Evolutionary conservation across 2,113 vertebrate genomes (phyloP).

Genomic region (Heptranchias perlo): DNA sequence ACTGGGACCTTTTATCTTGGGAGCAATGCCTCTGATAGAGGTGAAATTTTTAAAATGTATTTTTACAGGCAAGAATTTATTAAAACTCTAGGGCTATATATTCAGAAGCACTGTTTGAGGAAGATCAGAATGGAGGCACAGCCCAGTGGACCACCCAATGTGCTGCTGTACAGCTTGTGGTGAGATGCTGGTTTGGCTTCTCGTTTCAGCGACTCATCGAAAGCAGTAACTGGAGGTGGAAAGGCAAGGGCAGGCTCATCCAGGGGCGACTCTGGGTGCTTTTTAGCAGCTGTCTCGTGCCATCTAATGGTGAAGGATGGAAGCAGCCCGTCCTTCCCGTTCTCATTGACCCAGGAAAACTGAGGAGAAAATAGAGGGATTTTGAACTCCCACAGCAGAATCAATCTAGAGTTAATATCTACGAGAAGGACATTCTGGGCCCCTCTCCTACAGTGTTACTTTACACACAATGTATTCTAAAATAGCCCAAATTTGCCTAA

Average conservation of each 20-base stretch:
- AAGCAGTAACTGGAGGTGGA: neutral
- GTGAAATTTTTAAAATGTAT: neutral
- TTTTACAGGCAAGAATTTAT: neutral
- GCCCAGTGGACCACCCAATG: neutral
- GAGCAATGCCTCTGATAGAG: neutral
- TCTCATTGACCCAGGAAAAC: too few relatives aligned
- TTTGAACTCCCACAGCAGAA: too few relatives aligned
- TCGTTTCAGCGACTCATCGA: neutral
- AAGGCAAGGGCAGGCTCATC: neutral
- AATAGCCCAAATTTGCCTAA: neutral
- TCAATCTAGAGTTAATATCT: too few relatives aligned
- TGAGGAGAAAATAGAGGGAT: too few relatives aligned
- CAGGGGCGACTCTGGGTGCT: neutral
- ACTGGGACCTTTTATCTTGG: neutral
- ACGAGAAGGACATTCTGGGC: too few relatives aligned
- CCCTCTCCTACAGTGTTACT: too few relatives aligned
- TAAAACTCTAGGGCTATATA: neutral
- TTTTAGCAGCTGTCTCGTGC: neutral
- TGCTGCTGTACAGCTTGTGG: neutral
- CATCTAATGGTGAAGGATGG: neutral
- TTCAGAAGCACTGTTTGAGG: neutral
- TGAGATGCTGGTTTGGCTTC: neutral
- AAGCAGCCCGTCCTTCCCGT: neutral
- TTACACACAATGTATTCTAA: neutral
- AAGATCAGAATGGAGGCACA: neutral